Base-by-base conservation (phyloP, 2,797 vertebrate species). In the Cyprinodon diabolis region DNA sequence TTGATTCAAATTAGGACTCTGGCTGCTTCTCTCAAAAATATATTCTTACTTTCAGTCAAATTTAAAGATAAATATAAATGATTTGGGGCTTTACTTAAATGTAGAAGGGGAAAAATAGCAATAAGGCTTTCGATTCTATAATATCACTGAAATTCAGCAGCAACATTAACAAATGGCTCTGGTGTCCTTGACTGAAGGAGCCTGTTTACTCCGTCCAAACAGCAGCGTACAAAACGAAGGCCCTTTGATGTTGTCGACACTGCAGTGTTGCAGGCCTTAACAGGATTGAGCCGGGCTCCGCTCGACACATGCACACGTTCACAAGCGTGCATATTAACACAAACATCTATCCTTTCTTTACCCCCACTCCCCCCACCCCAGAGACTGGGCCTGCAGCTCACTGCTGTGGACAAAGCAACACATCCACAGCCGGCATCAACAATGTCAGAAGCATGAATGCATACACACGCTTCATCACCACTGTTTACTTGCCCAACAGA, bases 401-500 rank as follows among this genome's bases (percentile, higher is more conserved):
- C 12, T 75, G 66, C 54, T 60, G 66, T 54, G 65, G 49, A 65
- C 48, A 13, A 19, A 66, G 21, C 21, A 54, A 77, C 43, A 73
- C 13, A 77, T 57, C 73, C 63, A 51, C 0, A 0, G 30, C 30
- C 11, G 21, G 0, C 37, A 70, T 66, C 43, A 73, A 69, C 71
- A 72, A 69, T 65, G 49, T 49, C 75, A 76, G 55, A 71, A 66
- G 71, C 60, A 55, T 40, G 54, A 11, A 72, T 30, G 48, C 14
- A 69, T 25, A 19, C 48, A 3, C 69, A 71, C 23, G 49, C 70
- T 62, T 48, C 23, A 19, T 10, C 48, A 71, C 71, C 68, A 51
- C 52, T 78, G 72, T 74, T 77, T 76, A 77, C 63, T 68, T 48
- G 71, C 56, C 56, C 9, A 17, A 75, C 69, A 70, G 77, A 71